These are phyloP conservation scores for Octonoba sinensis DNA, from an alignment of 2,888 invertebrate genomes.

Conservation along the genomic window DNA sequence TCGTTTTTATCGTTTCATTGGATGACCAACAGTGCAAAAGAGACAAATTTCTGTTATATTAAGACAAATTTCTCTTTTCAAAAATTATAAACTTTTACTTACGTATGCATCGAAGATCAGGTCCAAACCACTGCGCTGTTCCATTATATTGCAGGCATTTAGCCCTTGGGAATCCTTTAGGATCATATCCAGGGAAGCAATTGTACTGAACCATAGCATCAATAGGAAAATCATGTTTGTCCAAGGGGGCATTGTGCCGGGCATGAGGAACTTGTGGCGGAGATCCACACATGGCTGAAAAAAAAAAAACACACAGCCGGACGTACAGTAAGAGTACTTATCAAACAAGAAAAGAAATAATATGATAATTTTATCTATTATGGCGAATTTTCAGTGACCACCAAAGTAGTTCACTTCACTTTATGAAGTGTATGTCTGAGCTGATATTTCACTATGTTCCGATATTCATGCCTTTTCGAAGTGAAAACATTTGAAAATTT, in stretches of 20 bases:
- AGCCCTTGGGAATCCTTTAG: slow-evolving; percentile 90
- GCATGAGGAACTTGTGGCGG: slow-evolving; percentile 73
- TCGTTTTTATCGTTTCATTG: no score
- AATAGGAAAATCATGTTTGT: slow-evolving; percentile 89
- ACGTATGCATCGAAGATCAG: slow-evolving; percentile 96
- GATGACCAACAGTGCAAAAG: no score
- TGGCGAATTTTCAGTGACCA: background rate
- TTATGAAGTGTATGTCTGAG: no score
- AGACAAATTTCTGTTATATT: no score
- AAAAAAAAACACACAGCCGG: background rate
- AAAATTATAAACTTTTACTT: slow-evolving; percentile 72
- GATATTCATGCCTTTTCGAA: no score
- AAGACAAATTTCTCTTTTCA: background rate
- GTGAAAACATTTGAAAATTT: no score
- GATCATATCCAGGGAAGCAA: slow-evolving; percentile 93
- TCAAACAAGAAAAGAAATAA: background rate
- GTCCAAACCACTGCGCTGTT: slow-evolving; percentile 94
- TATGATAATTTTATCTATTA: background rate
- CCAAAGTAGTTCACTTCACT: no score
- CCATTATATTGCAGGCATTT: slow-evolving; percentile 92
- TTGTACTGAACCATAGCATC: slow-evolving; percentile 92
- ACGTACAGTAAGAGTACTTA: no score
- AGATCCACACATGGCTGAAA: slow-evolving; percentile 62
- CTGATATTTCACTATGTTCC: no score
- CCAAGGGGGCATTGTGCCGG: slow-evolving; percentile 83